Evolutionary conservation across 2,113 vertebrate species (phyloP), one percentile per base, ranked within the genome.

Genomic region (Cavia aperea): DNA sequence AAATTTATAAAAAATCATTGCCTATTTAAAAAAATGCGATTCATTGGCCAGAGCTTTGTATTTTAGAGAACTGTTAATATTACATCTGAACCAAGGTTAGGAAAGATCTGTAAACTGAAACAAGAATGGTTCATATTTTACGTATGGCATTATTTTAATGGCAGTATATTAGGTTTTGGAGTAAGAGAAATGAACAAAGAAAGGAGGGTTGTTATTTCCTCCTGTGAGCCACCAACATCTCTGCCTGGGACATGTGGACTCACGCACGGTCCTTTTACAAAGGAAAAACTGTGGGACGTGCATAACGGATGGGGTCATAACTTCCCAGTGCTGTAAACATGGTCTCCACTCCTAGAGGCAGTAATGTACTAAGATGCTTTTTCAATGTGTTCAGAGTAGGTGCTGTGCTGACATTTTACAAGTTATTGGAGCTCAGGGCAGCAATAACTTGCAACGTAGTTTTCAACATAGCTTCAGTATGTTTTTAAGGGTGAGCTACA

Each of bases 401-500:
- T 83, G 70, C 92, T 84, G 79, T 96, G 86, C 73, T 11, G 23
- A 88, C 90, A 95, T 95, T 96, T 95, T 94, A 95, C 90, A 96
- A 95, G 94, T 94, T 95, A 95, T 95, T 95, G 96, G 81, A 88
- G 95, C 96, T 96, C 88, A 95, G 88, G 93, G 96, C 95, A 86
- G 95, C 94, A 96, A 94, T 96, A 96, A 95, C 93, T 95, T 97
- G 95, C 96, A 96, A 97, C 94, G 91, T 54, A 88, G 92, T 95
- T 97, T 96, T 94, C 94, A 94, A 90, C 93, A 94, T 83, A 90
- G 94, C 86, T 94, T 94, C 96, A 94, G 46, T 93, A 85, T 94
- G 93, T 83, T 94, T 94, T 94, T 83, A 95, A 83, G 82, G 36
- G 58, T 93, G 79, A 96, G 81, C 68, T 90, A 95, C 73, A 95